Evolutionary conservation across 2,888 invertebrate genomes (phyloP), one percentile per base, ranked within the genome.

Genomic region (Lamproptera curius): DNA sequence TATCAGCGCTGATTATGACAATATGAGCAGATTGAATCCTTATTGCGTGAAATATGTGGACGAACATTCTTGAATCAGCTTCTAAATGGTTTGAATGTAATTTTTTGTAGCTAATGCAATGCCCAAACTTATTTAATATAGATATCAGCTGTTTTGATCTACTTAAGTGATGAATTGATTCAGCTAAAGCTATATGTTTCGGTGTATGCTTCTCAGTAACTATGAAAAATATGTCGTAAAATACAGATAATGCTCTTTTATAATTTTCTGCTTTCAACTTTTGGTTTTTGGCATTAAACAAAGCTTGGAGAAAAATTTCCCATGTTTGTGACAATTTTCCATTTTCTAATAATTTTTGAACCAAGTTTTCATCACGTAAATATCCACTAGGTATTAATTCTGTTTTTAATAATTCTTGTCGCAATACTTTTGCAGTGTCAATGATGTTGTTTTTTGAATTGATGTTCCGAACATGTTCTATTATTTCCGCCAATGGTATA

Each of bases 1-100:
- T 60, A 59, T 60, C 58, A 48, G 52, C 52, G 45, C 56, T 49
- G 16, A 57, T 31, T 10, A 53, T 46, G 16, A 59, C 59, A 13
- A 61, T 51, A 44, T 57, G 15, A 49, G 35, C 42, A 31, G 63
- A 56, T n/a, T n/a, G n/a, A n/a, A n/a, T n/a, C n/a, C n/a, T n/a
- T n/a, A n/a, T n/a, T n/a, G n/a, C n/a, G n/a, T n/a, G n/a, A n/a
- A n/a, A n/a, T 49, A 37, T 38, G 39, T 43, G 56, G 40, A 56
- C 53, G 42, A 61, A 59, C n/a, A 51, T 56, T 16, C 53, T 41
- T 28, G 28, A 28, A 28, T 28, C 28, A 8, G 28, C 28, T 8
- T 28, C 28, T 28, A 9, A 28, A 28, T 28, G 28, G 28, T 28
- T 28, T n/a, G n/a, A 23, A n/a, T 28, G 9, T 28, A 28, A 5